phyloP scores from a whole-genome alignment of 2,888 invertebrate genomes.

The Campaea margaritaria region DNA sequence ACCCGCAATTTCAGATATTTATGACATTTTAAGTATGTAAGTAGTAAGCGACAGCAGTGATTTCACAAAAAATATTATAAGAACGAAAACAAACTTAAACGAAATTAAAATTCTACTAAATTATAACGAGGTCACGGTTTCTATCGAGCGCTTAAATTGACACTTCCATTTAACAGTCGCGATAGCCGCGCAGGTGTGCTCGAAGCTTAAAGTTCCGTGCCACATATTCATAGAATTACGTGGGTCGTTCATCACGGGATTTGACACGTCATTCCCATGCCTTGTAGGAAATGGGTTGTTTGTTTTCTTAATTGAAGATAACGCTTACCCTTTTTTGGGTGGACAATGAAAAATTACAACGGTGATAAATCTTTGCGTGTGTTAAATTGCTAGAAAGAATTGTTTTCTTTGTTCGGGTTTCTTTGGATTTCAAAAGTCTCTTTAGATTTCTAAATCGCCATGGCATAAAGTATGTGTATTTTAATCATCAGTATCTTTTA shows the following conservation, averaged over 20 bases:
- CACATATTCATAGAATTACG: constrained; percentile 68
- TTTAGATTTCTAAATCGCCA: background rate
- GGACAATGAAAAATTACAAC: constrained; percentile 41
- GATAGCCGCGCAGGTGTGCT: constrained; percentile 11
- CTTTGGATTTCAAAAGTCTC: background rate
- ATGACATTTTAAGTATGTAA: no score
- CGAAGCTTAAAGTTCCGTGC: constrained; percentile 51
- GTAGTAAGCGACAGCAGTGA: no score
- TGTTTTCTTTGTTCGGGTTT: constrained; percentile 20
- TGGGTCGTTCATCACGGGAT: constrained; percentile 58
- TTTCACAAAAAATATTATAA: no score
- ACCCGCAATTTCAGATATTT: no score
- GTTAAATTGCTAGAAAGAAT: constrained; percentile 19
- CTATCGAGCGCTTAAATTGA: background rate
- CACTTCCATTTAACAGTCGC: background rate
- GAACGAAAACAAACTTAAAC: no score
- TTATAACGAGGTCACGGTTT: no score
- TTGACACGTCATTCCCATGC: constrained; percentile 53
- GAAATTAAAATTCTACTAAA: no score
- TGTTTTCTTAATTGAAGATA: constrained; percentile 55
- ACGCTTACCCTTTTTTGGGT: constrained; percentile 40
- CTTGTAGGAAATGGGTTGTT: constrained; percentile 48
- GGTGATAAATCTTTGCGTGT: constrained; percentile 37
- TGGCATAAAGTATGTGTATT: background rate
- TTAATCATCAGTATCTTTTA: no score